phyloP scores from a whole-genome alignment of 2,888 invertebrate species.

The Drosophila rubida region DNA sequence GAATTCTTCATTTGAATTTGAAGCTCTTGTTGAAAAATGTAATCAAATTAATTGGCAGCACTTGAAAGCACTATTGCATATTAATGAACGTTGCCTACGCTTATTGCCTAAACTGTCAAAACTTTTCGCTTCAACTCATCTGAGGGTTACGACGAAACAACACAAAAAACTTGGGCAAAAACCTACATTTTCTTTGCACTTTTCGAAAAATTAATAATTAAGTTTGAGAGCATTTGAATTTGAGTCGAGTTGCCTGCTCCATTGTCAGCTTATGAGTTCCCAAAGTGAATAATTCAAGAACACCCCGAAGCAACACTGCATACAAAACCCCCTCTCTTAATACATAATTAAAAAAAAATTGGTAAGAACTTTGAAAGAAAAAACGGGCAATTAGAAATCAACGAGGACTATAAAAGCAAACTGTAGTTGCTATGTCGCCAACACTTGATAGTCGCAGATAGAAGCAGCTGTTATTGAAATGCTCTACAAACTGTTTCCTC shows the following conservation, averaged over 20 bases:
- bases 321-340: conserved; percentile 17
- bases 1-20: neutral
- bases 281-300: conserved; percentile 38
- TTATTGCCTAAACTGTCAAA: neutral
- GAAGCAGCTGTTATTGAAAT: conserved; percentile 7
- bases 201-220: neutral
- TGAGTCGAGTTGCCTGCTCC: neutral
- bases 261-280: conserved; percentile 19
- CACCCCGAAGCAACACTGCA: neutral
- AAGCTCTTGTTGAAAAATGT: neutral
- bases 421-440: neutral
- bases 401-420: conserved; percentile 33
- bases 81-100: neutral
- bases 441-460: conserved; percentile 2
- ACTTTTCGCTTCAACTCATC: neutral
- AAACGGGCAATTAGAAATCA: neutral
- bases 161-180: conserved; percentile 8
- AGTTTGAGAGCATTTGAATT: neutral
- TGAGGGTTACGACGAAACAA: neutral
- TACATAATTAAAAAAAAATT: conserved; percentile 25
- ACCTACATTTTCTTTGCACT: conserved; percentile 1
- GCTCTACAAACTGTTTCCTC: conserved; percentile 41
- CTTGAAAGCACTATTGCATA: neutral
- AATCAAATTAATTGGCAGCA: neutral
- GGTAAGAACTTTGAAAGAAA: conserved; percentile 1